These are phyloP conservation scores for Hippopotamyrus pictus DNA, from an alignment of 2,797 vertebrate species.

Conservation along the genomic window DNA sequence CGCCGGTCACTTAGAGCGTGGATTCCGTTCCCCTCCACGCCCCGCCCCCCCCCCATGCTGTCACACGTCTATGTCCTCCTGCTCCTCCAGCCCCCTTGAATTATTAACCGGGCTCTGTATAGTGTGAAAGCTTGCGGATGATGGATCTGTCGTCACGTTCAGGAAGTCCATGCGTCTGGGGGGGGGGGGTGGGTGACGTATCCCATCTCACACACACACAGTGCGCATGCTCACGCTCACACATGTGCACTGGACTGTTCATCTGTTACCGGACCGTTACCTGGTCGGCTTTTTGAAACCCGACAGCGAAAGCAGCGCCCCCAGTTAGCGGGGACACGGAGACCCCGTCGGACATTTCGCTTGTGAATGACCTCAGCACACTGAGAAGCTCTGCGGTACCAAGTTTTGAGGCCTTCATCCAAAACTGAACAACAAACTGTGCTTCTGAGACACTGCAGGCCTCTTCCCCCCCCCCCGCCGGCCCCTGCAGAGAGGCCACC, in stretches of 20 bases:
- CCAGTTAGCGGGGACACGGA: neutral
- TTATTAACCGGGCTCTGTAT: neutral
- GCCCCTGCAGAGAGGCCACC: constrained; percentile 51
- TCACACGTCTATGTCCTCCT: neutral
- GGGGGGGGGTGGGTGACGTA: neutral
- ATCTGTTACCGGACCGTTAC: neutral
- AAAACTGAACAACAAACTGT: neutral
- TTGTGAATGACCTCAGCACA: neutral
- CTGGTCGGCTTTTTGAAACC: neutral
- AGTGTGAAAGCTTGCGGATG: neutral
- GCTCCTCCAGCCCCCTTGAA: neutral
- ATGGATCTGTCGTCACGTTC: neutral
- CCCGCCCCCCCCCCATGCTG: neutral
- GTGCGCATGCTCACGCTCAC: neutral
- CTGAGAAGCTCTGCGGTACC: neutral
- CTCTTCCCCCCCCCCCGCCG: constrained; percentile 18
- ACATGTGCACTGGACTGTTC: neutral
- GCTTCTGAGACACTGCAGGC: neutral
- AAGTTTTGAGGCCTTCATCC: neutral
- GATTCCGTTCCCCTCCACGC: neutral
- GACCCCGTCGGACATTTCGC: neutral
- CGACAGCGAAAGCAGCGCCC: neutral
- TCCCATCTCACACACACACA: neutral
- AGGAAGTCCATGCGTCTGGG: neutral
- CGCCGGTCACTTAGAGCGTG: neutral